Base-by-base conservation (phyloP, 2,113 vertebrate genomes). In the Poecilia latipinna region DNA sequence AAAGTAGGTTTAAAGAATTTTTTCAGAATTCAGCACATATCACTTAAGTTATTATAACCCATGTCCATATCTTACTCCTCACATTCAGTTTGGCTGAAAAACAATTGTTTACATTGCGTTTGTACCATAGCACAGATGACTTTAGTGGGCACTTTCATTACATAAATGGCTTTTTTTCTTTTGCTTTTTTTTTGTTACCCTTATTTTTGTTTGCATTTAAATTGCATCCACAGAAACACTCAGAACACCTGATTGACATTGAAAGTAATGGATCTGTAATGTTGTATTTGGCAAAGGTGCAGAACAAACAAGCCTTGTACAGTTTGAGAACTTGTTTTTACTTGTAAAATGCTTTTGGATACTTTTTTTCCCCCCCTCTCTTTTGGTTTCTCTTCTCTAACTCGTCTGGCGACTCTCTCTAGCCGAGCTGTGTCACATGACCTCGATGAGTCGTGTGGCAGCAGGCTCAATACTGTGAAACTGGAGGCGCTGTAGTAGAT, bases 401-500 rank as follows among this genome's bases (percentile, higher is more conserved):
- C 74, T 88, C 29, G 82, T 91, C 75, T 86, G 81, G 88, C 86
- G 76, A 89, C 88, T 94, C 80, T 90, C 92, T 89, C 75, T 87
- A 87, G 92, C 92, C 70, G 80, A 86, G 85, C 90, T 90, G 92
- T 80, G n/a, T 84, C 86, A 74, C 86, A 60, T 60, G 62, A 78
- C 81, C 88, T 76, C 33, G 33, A 68, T 61, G 80, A 62, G 87
- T 83, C 74, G 26, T 28, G 85, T 80, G 77, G 91, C 91, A 85
- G 90, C 87, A 74, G 92, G 90, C 90, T 89, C 86, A 88, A 93
- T 93, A 94, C 94, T 95, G 94, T 95, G 94, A 95, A 94, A 94
- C 90, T 92, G 90, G 92, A 95, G 93, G 91, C 91, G 87, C 90
- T 94, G 94, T 93, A 95, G 94, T 93, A 95, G 89, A 92, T 94